phyloP scores from a whole-genome alignment of 2,888 invertebrate species.

The Tenthredo livida region DNA sequence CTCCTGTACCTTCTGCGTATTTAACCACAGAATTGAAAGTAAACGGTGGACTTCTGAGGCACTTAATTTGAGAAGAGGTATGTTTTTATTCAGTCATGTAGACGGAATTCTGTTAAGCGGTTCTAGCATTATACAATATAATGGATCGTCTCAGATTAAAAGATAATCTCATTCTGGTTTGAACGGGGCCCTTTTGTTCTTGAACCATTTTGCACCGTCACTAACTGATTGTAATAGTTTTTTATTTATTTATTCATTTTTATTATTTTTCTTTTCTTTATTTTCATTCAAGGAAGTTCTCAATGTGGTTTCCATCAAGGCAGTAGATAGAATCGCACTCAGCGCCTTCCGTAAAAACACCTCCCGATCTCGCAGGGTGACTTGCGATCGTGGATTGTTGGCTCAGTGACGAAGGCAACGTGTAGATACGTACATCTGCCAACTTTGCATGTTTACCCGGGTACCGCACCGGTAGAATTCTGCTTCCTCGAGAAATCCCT shows the following conservation, averaged over 20 bases:
- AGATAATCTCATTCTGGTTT: slow-evolving; percentile 41
- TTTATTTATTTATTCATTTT: background rate
- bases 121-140: slow-evolving; percentile 11
- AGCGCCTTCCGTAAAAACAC: slow-evolving; percentile 46
- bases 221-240: slow-evolving; percentile 35
- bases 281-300: slow-evolving; percentile 31
- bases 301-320: slow-evolving; percentile 38
- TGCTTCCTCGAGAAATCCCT: slow-evolving; percentile 39
- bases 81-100: slow-evolving; percentile 17
- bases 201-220: slow-evolving; percentile 37
- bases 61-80: background rate
- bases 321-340: slow-evolving; percentile 39
- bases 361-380: slow-evolving; percentile 11
- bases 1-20: background rate
- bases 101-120: slow-evolving; percentile 20
- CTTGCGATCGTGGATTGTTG: slow-evolving; percentile 32
- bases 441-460: slow-evolving; percentile 44
- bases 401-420: slow-evolving; percentile 44
- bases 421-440: slow-evolving; percentile 34
- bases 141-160: slow-evolving; percentile 32
- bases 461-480: background rate
- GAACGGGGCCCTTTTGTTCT: slow-evolving; percentile 46
- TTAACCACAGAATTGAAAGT: slow-evolving; percentile 28
- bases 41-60: background rate
- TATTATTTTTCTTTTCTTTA: background rate